Conservation (phyloP, 2,797 vertebrate genomes). For the Sebastes umbrosus region DNA sequence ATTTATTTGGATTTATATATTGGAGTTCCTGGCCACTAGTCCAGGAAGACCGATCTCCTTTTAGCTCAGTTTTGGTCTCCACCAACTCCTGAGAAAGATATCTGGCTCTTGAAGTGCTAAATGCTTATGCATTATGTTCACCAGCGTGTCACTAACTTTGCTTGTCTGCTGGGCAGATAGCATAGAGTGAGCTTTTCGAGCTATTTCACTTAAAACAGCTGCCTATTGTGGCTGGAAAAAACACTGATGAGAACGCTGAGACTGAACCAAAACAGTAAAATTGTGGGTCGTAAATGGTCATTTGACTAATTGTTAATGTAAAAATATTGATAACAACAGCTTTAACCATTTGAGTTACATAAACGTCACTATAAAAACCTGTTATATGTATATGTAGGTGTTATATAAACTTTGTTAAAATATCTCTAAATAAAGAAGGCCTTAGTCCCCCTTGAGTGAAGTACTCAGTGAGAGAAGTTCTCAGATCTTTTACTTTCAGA, state of each 20-base stretch:
- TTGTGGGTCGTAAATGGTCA: not conserved
- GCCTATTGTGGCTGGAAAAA: not conserved
- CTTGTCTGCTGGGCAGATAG: not conserved
- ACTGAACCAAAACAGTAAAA: not conserved
- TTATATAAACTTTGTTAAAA: not conserved
- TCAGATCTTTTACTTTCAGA: not conserved
- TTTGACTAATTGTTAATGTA: not conserved
- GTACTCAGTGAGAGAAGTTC: too few relatives aligned
- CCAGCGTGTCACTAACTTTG: not conserved
- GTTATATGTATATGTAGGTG: not conserved
- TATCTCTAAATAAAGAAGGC: not conserved
- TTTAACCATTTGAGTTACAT: not conserved
- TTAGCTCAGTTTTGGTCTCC: not conserved
- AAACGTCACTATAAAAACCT: not conserved
- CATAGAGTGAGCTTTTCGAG: not conserved
- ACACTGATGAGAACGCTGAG: not conserved
- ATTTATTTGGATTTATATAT: too few relatives aligned
- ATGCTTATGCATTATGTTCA: not conserved
- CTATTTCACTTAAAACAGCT: not conserved
- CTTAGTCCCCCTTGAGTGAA: not conserved
- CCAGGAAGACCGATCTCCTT: not conserved
- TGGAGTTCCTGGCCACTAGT: not conserved
- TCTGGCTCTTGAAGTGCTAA: not conserved
- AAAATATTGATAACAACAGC: not conserved
- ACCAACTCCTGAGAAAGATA: not conserved